Percentiles rank a stretch among this genome's conserved stretches.
Conservation (phyloP, 2,113 vertebrate species). For the Carettochelys insculpta region DNA sequence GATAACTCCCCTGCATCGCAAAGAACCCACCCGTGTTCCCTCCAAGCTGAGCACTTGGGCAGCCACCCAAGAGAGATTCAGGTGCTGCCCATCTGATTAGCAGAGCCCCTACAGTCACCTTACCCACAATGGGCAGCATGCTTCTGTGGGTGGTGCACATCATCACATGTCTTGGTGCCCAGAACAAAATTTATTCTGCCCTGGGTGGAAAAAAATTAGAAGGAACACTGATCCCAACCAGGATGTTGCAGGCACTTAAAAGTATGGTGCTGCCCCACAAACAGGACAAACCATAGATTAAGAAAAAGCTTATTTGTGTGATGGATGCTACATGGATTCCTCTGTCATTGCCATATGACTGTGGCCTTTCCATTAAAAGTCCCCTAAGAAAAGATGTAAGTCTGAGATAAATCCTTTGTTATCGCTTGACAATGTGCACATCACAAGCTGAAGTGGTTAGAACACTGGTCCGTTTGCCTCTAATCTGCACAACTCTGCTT, state of each 20-base stretch:
- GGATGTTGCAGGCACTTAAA: conserved; percentile 56
- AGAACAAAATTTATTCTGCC: too few relatives aligned
- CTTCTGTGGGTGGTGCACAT: too few relatives aligned
- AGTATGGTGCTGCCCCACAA: conserved; percentile 55
- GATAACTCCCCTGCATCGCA: background rate
- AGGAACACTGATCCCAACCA: too few relatives aligned
- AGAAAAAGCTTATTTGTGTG: conserved; percentile 70
- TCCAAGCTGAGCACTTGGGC: too few relatives aligned
- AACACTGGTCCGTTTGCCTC: conserved; percentile 65
- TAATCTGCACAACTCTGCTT: conserved; percentile 53
- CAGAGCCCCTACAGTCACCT: too few relatives aligned
- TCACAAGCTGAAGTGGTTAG: conserved; percentile 58
- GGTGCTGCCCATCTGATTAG: too few relatives aligned
- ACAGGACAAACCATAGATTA: conserved; percentile 73
- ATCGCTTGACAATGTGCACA: conserved; percentile 55
- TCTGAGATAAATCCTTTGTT: conserved; percentile 73
- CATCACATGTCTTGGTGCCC: too few relatives aligned
- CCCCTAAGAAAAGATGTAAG: conserved; percentile 73
- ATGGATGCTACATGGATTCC: conserved; percentile 68
- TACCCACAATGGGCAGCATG: too few relatives aligned
- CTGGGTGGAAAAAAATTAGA: too few relatives aligned
- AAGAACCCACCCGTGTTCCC: conserved; percentile 36
- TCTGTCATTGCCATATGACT: conserved; percentile 64
- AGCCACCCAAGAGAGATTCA: too few relatives aligned
- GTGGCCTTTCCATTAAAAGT: conserved; percentile 57